Percentiles rank a stretch among this genome's conserved stretches.
These are phyloP conservation scores for Odobenus rosmarus DNA, from an alignment of 2,113 vertebrate genomes.

Conservation along the genomic window DNA sequence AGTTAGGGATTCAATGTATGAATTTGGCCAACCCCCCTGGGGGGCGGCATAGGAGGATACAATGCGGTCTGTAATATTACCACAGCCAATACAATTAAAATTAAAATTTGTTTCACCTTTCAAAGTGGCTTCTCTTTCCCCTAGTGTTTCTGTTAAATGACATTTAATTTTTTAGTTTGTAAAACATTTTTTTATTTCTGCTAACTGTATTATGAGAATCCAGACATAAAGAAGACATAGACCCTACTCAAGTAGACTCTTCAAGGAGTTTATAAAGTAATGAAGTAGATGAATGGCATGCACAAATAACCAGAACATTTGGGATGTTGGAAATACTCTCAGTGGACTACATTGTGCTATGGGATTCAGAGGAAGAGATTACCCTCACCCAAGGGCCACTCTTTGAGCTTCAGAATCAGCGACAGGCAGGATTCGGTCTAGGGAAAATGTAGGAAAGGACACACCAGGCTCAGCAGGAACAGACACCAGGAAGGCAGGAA, in stretches of 20 bases:
- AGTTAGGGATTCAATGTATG: background rate
- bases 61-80: background rate
- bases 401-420: background rate
- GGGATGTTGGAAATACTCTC: background rate
- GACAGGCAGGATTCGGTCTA: background rate
- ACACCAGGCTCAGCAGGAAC: background rate
- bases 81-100: background rate
- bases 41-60: background rate
- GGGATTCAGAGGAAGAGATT: background rate
- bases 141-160: background rate
- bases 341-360: accelerated
- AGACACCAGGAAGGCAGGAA: background rate
- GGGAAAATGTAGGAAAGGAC: background rate
- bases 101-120: background rate
- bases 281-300: no score
- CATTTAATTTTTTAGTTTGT: background rate
- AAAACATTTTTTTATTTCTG: background rate
- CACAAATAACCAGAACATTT: background rate
- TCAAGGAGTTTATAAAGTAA: background rate
- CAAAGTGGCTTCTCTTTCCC: background rate
- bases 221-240: background rate
- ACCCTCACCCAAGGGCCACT: background rate
- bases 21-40: background rate
- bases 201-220: background rate
- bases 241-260: background rate